These are phyloP conservation scores for Strongylocentrotus purpuratus DNA, from an alignment of 35 echinoderm and acorn worm species.

Conservation along the genomic window DNA sequence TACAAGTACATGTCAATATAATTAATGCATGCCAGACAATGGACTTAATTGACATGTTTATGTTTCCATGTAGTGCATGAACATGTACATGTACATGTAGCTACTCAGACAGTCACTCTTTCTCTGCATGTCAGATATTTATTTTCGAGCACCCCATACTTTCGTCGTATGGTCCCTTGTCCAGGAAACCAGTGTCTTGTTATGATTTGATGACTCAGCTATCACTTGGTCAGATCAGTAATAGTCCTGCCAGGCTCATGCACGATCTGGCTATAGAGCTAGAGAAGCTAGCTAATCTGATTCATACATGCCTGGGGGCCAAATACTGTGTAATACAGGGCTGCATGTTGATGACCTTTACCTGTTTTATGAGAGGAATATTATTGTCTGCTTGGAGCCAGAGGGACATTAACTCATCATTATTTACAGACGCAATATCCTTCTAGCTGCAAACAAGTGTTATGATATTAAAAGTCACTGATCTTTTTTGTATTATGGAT, in stretches of 20 bases:
- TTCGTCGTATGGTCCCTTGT: neutral
- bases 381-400: neutral
- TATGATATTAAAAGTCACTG: too few species aligned
- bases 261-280: neutral
- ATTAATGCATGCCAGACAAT: too few species aligned
- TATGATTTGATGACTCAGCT: slow-evolving; percentile 11
- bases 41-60: too few species aligned
- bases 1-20: too few species aligned
- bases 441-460: too few species aligned
- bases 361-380: neutral
- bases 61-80: neutral
- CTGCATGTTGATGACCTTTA: neutral
- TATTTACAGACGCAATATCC: too few species aligned
- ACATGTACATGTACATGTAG: neutral
- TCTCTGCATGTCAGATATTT: neutral
- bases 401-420: too few species aligned
- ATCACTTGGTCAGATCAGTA: neutral
- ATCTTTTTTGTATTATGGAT: too few species aligned
- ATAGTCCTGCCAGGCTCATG: neutral
- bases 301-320: neutral
- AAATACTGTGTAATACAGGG: neutral
- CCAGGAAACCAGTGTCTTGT: neutral
- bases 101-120: neutral
- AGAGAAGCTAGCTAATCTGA: neutral
- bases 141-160: neutral